These are phyloP conservation scores for Drosophila ercepeae DNA, from an alignment of 1,140 invertebrate species.

Conservation along the genomic window DNA sequence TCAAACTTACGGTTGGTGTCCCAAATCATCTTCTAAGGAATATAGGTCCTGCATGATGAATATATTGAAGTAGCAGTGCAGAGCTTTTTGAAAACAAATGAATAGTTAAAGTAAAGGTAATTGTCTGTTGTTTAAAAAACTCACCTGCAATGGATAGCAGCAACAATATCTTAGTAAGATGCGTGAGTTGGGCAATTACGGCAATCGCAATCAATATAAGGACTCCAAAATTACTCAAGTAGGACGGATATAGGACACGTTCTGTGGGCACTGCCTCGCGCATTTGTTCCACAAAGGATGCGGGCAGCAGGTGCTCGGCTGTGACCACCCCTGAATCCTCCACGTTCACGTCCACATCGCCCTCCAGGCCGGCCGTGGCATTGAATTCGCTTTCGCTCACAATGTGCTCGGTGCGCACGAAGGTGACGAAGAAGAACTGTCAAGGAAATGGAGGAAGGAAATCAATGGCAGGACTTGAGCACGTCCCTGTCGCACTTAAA, in stretches of 20 bases:
- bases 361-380: constrained; percentile 47
- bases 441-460: constrained; percentile 10
- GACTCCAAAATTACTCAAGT: constrained; percentile 89
- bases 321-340: constrained; percentile 35
- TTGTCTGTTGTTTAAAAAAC: not conserved
- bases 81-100: constrained; percentile 21
- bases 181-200: constrained; percentile 89
- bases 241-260: constrained; percentile 88
- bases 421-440: constrained; percentile 78
- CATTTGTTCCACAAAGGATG: constrained; percentile 73
- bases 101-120: not conserved
- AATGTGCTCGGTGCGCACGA: constrained; percentile 77
- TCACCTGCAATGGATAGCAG: constrained; percentile 86
- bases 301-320: constrained; percentile 68
- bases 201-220: constrained; percentile 89
- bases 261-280: constrained; percentile 67
- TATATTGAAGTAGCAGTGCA: constrained; percentile 88
- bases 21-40: constrained; percentile 85
- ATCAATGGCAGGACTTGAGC: constrained; percentile 36
- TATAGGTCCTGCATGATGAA: constrained; percentile 85
- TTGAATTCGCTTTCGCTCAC: constrained; percentile 79
- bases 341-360: constrained; percentile 24
- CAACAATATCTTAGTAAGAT: constrained; percentile 88
- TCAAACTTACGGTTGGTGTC: constrained; percentile 78
- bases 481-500: constrained; percentile 3